Percentiles rank a stretch among this genome's conserved stretches.
phyloP scores from a whole-genome alignment of 23 tunicate species.

The Ascidia mentula region DNA sequence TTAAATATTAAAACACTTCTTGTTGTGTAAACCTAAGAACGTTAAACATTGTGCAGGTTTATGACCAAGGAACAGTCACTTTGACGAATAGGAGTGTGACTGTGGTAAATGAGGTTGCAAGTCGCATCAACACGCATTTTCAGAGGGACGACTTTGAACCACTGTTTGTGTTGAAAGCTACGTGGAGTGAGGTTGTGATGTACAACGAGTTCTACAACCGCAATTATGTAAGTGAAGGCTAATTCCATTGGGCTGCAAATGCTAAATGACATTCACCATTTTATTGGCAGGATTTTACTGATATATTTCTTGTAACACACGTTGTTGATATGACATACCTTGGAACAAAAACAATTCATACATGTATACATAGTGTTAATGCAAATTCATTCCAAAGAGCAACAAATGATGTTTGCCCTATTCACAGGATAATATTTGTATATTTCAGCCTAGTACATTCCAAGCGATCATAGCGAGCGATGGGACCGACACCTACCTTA shows the following conservation, averaged over 20 bases:
- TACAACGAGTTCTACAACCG: slow-evolving; percentile 3
- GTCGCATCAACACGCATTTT: not conserved
- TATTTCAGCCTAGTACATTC: slow-evolving; percentile 35
- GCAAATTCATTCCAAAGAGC: too few relatives aligned
- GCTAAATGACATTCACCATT: too few relatives aligned
- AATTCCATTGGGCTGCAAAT: too few relatives aligned
- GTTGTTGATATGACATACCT: too few relatives aligned
- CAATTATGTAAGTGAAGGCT: slow-evolving; percentile 6
- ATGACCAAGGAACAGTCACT: not conserved
- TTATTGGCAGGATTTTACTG: too few relatives aligned
- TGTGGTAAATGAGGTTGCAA: slow-evolving; percentile 1
- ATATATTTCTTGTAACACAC: too few relatives aligned
- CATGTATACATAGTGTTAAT: too few relatives aligned
- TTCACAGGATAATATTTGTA: not conserved
- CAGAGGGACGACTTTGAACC: slow-evolving; percentile 7
- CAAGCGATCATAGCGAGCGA: slow-evolving; percentile 37
- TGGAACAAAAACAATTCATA: too few relatives aligned
- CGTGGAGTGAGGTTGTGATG: slow-evolving; percentile 37
- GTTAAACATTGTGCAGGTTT: not conserved
- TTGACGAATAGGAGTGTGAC: not conserved
- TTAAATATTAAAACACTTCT: too few relatives aligned
- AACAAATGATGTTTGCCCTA: not conserved
- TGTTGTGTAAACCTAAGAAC: too few relatives aligned
- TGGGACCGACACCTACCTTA: slow-evolving; percentile 20
- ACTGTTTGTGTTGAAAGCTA: slow-evolving; percentile 31